Conservation (phyloP, 2,797 vertebrate genomes). For the Halcyon badia region DNA sequence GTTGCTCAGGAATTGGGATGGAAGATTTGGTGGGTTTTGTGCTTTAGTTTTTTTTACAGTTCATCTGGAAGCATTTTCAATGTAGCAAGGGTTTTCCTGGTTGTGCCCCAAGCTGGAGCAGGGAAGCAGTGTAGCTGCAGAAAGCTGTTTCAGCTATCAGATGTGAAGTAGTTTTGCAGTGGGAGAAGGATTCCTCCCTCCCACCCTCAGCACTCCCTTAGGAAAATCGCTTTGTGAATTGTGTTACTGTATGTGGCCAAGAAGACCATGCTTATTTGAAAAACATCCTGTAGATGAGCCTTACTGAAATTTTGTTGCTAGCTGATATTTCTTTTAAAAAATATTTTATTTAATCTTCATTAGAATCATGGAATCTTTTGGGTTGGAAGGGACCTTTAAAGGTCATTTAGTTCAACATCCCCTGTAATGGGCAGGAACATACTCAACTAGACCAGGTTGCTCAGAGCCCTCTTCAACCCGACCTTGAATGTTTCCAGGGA, state of each 20-base stretch:
- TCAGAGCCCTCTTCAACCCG: background rate
- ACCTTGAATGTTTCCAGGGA: background rate
- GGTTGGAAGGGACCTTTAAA: background rate
- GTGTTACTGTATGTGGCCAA: background rate
- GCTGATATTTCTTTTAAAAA: background rate
- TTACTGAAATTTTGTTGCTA: background rate
- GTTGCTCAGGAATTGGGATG: background rate
- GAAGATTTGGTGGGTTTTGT: background rate
- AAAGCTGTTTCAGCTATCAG: background rate
- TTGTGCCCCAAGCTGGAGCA: background rate
- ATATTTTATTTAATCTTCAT: background rate
- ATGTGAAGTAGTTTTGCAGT: background rate
- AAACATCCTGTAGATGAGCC: background rate
- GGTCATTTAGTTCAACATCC: background rate
- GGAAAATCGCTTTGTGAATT: background rate
- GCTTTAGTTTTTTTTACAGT: background rate
- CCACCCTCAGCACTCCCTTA: background rate
- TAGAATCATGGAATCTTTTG: background rate
- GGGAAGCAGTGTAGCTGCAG: background rate
- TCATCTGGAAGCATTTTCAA: constrained; percentile 16
- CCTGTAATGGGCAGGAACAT: background rate
- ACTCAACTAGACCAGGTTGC: background rate
- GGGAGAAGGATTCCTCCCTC: constrained; percentile 12
- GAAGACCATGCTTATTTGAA: background rate
- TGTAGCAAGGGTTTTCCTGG: background rate